phyloP scores from a whole-genome alignment of 2,797 vertebrate genomes.

The Pseudomugil tenellus region DNA sequence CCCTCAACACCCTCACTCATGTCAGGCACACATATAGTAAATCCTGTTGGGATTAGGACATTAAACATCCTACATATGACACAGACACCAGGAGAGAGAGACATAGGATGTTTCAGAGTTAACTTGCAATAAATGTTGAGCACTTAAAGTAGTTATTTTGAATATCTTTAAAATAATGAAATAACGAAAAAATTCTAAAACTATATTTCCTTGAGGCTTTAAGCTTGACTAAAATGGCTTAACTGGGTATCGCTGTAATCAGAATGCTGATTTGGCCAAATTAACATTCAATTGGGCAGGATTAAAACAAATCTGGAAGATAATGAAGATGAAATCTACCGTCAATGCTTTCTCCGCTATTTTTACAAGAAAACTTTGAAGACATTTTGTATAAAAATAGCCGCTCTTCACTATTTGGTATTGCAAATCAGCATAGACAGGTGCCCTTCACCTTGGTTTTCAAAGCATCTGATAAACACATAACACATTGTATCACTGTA shows the following conservation, averaged over 20 bases:
- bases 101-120: too few species aligned
- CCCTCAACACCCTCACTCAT: conserved; percentile 15
- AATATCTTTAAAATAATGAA: conserved; percentile 1
- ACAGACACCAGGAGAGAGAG: conserved; percentile 18
- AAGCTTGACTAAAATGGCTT: conserved; percentile 29
- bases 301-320: conserved; percentile 57
- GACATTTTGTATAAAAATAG: too few species aligned
- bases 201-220: too few species aligned
- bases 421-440: background rate
- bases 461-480: background rate
- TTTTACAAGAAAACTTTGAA: too few species aligned
- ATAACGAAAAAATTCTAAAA: too few species aligned
- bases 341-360: too few species aligned
- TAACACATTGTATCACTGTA: background rate
- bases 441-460: background rate
- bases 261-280: conserved; percentile 41
- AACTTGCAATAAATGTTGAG: background rate
- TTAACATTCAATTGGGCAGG: conserved; percentile 56
- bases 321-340: background rate
- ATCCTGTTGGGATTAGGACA: conserved; percentile 62
- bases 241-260: conserved; percentile 54
- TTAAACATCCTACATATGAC: conserved; percentile 46
- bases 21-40: conserved; percentile 33
- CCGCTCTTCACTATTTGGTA: too few species aligned
- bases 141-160: conserved; percentile 8